Base-by-base conservation (phyloP, 2,888 invertebrate species). In the Aradus depressus region DNA sequence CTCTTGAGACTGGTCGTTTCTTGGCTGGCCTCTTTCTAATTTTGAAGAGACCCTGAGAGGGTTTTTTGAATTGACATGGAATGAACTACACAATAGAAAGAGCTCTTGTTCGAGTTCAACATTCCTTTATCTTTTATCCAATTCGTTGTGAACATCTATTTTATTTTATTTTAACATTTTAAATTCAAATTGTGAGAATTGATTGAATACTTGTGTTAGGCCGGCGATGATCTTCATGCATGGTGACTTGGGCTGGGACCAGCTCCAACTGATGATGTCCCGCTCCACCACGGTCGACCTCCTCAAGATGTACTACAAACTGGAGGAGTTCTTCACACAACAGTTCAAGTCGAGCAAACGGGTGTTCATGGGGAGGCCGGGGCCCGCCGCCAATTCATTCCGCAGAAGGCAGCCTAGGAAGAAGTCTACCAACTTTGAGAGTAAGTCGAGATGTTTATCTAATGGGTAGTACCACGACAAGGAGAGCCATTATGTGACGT, bases 281-380 rank as follows among this genome's bases (percentile, higher is more conserved):
- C 88, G 92, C 68, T 92, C 92, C 43, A 98, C 97, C 1, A 95
- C 96, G 0, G 91, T 92, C 0, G 97, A 98, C 72, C 73, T 98
- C 53, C 73, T 95, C 43, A 97, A 96, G 72, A 96, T 98, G 87
- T 91, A 86, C 66, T 84, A 87, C 58, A 96, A 96, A 65, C 74
- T 98, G 28, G 92, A 93, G 62, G 93, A 96, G 70, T 98, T 98
- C 74, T 96, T 98, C 71, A 85, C 89, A 56, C 95, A 95, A 68
- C 96, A 97, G 72, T 92, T 96, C 67, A 91, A 92, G 67, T 92
- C 90, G 60, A 90, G 92, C 66, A 91, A 90, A 67, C 76, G 93
- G 2, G 92, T 91, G 3, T 88, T 95, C 66, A 64, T 80, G 58
- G 59, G 59, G 16, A 43, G 45, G 10, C 52, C 53, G 18, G 56